Percentiles rank a stretch among this genome's conserved stretches.
Evolutionary conservation across 1,140 invertebrate species (phyloP).

Genomic region (Ganaspis sp.): DNA sequence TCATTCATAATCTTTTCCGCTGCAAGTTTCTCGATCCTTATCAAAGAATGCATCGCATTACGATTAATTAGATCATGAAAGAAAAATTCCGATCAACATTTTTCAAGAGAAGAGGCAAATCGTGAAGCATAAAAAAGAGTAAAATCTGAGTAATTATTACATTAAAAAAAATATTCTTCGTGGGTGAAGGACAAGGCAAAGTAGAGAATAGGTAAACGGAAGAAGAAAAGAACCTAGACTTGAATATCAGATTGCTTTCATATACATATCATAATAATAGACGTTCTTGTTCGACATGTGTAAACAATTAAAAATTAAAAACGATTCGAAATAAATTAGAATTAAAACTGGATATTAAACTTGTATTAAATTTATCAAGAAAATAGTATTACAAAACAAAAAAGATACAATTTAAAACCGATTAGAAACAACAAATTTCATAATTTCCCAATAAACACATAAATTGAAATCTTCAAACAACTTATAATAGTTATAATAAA

Average conservation of each 20-base stretch:
- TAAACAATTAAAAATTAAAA: neutral
- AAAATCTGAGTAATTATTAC: slow-evolving; percentile 33
- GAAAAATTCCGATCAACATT: no score
- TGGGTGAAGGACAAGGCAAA: slow-evolving; percentile 22
- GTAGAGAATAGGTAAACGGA: neutral
- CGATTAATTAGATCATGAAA: no score
- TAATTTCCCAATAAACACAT: no score
- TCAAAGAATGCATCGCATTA: neutral
- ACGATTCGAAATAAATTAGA: neutral
- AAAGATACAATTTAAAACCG: no score
- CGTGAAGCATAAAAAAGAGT: no score
- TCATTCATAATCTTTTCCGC: neutral
- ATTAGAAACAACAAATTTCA: no score
- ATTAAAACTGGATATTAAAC: no score
- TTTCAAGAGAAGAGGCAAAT: no score
- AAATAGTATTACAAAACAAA: no score
- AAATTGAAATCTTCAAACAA: no score
- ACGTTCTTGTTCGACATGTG: neutral
- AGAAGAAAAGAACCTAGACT: slow-evolving; percentile 35
- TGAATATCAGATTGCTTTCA: slow-evolving; percentile 6
- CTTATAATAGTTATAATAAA: no score
- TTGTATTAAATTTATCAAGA: no score
- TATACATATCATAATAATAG: neutral
- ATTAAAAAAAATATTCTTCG: slow-evolving; percentile 41
- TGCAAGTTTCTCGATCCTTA: neutral